These are phyloP conservation scores for Eudemis profundana DNA, from an alignment of 2,888 invertebrate species.

Conservation along the genomic window DNA sequence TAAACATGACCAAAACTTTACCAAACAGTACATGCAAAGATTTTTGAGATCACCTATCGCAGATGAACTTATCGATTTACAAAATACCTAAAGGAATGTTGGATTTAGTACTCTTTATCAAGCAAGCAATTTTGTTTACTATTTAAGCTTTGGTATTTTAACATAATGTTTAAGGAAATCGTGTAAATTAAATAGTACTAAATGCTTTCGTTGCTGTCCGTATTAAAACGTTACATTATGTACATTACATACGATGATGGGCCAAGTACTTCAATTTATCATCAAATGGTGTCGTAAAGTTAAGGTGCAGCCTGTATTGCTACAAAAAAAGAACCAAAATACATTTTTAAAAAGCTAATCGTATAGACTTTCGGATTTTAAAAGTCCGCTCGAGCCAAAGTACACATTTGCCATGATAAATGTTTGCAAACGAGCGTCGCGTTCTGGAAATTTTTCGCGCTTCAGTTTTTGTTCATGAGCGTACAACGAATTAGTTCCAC, in stretches of 20 bases:
- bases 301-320: slow-evolving; percentile 27
- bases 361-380: not conserved
- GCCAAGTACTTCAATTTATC: slow-evolving; percentile 30
- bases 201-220: slow-evolving; percentile 11
- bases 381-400: slow-evolving; percentile 7
- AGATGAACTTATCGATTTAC: no score
- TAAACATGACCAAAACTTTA: no score
- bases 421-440: slow-evolving; percentile 27
- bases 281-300: slow-evolving; percentile 5
- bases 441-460: slow-evolving; percentile 32
- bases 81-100: no score
- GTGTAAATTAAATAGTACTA: not conserved
- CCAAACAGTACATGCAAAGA: no score
- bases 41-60: no score
- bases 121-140: no score
- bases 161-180: no score
- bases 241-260: slow-evolving; percentile 15
- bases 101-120: no score
- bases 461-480: slow-evolving; percentile 26
- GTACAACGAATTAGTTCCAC: slow-evolving; percentile 11
- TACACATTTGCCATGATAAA: slow-evolving; percentile 25
- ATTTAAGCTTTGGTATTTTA: no score
- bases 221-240: slow-evolving; percentile 17
- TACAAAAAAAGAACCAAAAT: not conserved
- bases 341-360: slow-evolving; percentile 6